Conservation (phyloP, 2,888 invertebrate genomes). For the Drosophila putrida region DNA sequence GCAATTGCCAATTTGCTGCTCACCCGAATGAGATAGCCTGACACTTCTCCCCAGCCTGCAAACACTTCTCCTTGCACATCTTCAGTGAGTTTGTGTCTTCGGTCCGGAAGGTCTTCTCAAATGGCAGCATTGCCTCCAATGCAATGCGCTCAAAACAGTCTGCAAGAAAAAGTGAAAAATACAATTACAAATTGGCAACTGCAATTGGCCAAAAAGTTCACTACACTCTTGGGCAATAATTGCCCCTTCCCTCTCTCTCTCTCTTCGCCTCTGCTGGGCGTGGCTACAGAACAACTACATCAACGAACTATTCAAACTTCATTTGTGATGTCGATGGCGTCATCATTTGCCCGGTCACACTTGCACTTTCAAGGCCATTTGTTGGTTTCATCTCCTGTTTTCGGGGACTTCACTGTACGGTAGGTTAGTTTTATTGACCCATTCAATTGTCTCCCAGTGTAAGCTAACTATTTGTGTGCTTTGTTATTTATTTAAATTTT, state of each 20-base stretch:
- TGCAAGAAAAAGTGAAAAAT: slow-evolving; percentile 69
- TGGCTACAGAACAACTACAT: background rate
- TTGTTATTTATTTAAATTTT: slow-evolving; percentile 70
- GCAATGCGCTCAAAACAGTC: slow-evolving; percentile 89
- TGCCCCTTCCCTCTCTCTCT: too few species aligned
- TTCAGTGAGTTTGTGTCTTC: slow-evolving; percentile 87
- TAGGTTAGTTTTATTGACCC: slow-evolving; percentile 77
- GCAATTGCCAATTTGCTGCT: slow-evolving; percentile 62
- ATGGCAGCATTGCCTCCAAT: slow-evolving; percentile 88
- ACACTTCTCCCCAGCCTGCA: slow-evolving; percentile 88
- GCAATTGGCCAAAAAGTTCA: slow-evolving; percentile 42
- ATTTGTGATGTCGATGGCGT: slow-evolving; percentile 33
- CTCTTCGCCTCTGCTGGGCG: background rate
- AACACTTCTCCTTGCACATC: slow-evolving; percentile 88
- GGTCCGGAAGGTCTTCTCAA: slow-evolving; percentile 87
- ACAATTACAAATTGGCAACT: slow-evolving; percentile 35
- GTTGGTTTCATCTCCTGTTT: slow-evolving; percentile 25
- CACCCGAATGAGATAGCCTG: slow-evolving; percentile 89
- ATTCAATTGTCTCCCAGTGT: slow-evolving; percentile 56
- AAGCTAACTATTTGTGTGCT: slow-evolving; percentile 36
- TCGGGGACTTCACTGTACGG: slow-evolving; percentile 62
- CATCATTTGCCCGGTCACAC: slow-evolving; percentile 34
- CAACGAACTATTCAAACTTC: background rate
- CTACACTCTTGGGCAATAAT: slow-evolving; percentile 41
- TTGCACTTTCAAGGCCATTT: slow-evolving; percentile 76